Evolutionary conservation across 2,888 invertebrate genomes (phyloP).

Genomic region (Thalpophila matura): DNA sequence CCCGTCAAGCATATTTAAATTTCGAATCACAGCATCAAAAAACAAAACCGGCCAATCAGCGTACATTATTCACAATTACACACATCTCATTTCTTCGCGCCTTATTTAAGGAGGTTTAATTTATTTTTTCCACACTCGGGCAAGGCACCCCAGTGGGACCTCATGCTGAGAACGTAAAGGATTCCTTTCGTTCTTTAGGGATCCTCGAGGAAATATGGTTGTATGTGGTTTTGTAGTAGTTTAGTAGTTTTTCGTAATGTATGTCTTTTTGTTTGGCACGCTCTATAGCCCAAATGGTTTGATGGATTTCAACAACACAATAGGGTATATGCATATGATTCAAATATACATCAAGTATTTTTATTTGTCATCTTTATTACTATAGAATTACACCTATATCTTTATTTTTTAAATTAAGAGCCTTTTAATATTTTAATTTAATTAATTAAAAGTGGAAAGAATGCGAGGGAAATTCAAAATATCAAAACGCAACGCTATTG

Average conservation of each 20-base stretch:
- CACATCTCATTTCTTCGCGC: slow-evolving; percentile 46
- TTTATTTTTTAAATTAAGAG: too few species aligned
- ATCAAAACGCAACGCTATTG: too few species aligned
- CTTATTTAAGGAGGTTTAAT: slow-evolving; percentile 60
- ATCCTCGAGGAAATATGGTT: slow-evolving; percentile 6
- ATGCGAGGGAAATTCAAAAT: too few species aligned
- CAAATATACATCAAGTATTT: too few species aligned
- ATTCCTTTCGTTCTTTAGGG: slow-evolving; percentile 44
- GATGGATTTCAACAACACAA: too few species aligned
- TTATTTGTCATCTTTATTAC: too few species aligned
- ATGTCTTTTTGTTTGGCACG: too few species aligned
- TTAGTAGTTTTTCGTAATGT: background rate
- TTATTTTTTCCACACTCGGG: slow-evolving; percentile 78
- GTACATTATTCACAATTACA: slow-evolving; percentile 63
- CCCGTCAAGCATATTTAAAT: slow-evolving; percentile 33
- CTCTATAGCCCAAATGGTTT: too few species aligned
- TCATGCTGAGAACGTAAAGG: slow-evolving; percentile 55
- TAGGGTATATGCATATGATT: too few species aligned
- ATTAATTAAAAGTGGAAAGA: too few species aligned
- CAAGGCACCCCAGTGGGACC: slow-evolving; percentile 77
- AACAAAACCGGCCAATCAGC: slow-evolving; percentile 58
- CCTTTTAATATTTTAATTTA: too few species aligned
- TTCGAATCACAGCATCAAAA: slow-evolving; percentile 36
- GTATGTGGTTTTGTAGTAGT: background rate
- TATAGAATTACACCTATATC: too few species aligned